Evolutionary conservation across 2,113 vertebrate genomes (phyloP).

Genomic region (Bujurquina vittata): DNA sequence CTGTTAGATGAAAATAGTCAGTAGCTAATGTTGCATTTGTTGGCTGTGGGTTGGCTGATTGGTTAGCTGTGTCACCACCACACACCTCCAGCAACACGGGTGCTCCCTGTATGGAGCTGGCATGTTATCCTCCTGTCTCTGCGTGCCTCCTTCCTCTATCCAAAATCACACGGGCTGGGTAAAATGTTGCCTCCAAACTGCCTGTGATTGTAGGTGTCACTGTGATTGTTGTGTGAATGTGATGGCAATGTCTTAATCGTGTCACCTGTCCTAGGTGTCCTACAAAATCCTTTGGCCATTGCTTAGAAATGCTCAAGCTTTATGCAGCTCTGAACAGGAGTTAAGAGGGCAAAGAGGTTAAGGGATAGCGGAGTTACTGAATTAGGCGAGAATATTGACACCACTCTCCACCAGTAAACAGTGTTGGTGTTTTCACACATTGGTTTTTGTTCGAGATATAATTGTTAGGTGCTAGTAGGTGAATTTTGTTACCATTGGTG

Average conservation of each 20-base stretch:
- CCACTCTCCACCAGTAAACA: not conserved
- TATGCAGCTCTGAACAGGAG: not conserved
- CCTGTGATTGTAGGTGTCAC: not conserved
- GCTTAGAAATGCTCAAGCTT: not conserved
- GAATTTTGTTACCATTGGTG: not conserved
- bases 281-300: not conserved
- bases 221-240: conserved; percentile 1
- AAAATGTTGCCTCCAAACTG: not conserved
- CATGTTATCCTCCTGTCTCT: not conserved
- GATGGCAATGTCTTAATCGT: not conserved
- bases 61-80: conserved; percentile 9
- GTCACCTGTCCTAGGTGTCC: not conserved
- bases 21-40: conserved; percentile 17
- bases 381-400: not conserved
- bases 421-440: not conserved
- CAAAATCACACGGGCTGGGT: not conserved
- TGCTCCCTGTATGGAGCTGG: not conserved
- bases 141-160: not conserved
- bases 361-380: not conserved
- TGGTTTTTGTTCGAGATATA: not conserved
- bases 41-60: not conserved
- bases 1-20: conserved; percentile 9
- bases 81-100: not conserved
- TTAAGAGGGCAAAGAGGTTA: not conserved
- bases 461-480: not conserved